These are phyloP conservation scores for Eupithecia exiguata DNA, from an alignment of 2,888 invertebrate species.

Conservation along the genomic window DNA sequence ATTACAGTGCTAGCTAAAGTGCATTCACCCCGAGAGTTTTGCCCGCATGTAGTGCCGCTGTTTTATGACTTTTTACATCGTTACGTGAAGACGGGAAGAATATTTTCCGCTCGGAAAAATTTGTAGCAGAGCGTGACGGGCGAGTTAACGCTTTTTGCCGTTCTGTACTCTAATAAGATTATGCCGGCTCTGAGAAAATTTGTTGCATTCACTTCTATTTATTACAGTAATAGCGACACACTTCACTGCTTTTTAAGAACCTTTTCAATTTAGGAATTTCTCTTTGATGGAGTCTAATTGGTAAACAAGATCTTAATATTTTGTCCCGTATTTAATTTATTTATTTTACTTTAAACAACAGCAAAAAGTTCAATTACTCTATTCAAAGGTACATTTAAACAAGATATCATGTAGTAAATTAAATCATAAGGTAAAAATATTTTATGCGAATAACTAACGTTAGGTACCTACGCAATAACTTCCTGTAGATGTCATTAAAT, in stretches of 20 bases:
- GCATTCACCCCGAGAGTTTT: constrained; percentile 55
- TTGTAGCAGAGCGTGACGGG: constrained; percentile 64
- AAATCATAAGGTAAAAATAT: neutral
- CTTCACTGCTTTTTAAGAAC: neutral
- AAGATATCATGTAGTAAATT: neutral
- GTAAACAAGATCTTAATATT: neutral
- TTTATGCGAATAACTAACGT: neutral
- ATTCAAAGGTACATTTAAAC: neutral
- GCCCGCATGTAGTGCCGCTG: constrained; percentile 48
- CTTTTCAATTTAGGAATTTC: neutral
- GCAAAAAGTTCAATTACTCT: neutral
- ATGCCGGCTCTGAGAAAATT: constrained; percentile 37
- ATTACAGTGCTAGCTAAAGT: constrained; percentile 49
- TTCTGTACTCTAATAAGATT: constrained; percentile 69
- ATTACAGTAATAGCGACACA: constrained; percentile 39
- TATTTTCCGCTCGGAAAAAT: constrained; percentile 68
- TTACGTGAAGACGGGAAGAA: constrained; percentile 59
- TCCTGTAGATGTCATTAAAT: neutral
- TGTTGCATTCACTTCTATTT: constrained; percentile 18
- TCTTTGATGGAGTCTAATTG: neutral
- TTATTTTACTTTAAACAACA: neutral
- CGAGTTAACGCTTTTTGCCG: constrained; percentile 64
- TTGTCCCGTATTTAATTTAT: neutral
- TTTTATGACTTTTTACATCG: constrained; percentile 59
- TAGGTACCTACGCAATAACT: neutral